A percentile compares a stretch with the other conserved stretches of the same genome.
These are phyloP conservation scores for Platygyra sinensis DNA, from an alignment of 64 coral and sea anemone species.

Conservation along the genomic window DNA sequence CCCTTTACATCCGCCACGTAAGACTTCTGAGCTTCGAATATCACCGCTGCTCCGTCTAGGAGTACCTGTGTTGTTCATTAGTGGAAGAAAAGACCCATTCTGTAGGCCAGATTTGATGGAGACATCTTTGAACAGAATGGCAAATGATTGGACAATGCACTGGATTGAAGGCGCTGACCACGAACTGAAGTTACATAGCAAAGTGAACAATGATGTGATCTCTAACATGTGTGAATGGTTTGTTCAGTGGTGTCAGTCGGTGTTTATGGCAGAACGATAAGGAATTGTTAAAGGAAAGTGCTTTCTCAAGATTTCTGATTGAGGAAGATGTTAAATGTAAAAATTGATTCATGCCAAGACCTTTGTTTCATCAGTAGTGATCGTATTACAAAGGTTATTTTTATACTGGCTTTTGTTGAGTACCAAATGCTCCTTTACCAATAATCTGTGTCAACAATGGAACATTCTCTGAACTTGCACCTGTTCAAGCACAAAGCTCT, in stretches of 20 bases:
- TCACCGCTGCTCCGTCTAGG: constrained; percentile 89
- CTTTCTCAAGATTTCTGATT: neutral
- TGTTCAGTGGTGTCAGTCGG: constrained; percentile 90
- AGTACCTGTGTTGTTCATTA: constrained; percentile 91
- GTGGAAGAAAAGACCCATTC: constrained; percentile 89
- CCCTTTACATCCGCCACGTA: constrained; percentile 86
- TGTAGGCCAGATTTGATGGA: constrained; percentile 90
- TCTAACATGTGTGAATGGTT: constrained; percentile 83
- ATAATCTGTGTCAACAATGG: no score
- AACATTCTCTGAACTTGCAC: no score
- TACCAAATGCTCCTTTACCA: no score
- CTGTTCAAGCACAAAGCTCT: no score
- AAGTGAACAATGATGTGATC: constrained; percentile 63
- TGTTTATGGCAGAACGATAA: constrained; percentile 97
- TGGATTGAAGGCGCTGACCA: constrained; percentile 94
- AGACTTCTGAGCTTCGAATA: constrained; percentile 72
- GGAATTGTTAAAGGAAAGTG: neutral
- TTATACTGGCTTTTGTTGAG: no score
- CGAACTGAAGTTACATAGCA: constrained; percentile 59
- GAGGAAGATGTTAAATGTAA: no score
- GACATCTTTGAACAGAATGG: constrained; percentile 71
- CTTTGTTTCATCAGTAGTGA: no score
- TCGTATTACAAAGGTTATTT: no score
- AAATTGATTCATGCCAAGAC: no score
- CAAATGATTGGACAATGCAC: constrained; percentile 86